Percentiles rank a stretch among this genome's conserved stretches.
Conservation (phyloP, 2,888 invertebrate species). For the Erebia ligea region DNA sequence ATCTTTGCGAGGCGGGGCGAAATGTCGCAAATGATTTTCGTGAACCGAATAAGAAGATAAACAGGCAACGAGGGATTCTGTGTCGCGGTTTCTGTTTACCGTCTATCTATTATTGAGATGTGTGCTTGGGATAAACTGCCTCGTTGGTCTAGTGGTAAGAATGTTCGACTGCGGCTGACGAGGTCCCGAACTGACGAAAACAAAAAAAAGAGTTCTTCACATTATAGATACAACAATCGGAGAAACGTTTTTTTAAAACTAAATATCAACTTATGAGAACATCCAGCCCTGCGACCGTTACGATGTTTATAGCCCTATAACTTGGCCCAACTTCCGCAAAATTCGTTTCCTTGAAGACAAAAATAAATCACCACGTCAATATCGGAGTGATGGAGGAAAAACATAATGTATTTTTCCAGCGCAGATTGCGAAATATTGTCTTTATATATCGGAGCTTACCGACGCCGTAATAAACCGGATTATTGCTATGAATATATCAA, state of each 20-base stretch:
- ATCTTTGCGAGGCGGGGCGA: constrained; percentile 27
- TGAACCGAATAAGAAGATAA: constrained; percentile 22
- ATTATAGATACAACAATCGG: too few relatives aligned
- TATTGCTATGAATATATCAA: constrained; percentile 16
- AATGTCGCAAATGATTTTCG: constrained; percentile 33
- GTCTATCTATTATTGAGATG: not conserved
- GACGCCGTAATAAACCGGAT: constrained; percentile 6
- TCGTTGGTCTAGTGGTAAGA: too few relatives aligned
- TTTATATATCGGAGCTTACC: constrained; percentile 16
- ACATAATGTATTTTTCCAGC: constrained; percentile 25
- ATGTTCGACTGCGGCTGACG: too few relatives aligned
- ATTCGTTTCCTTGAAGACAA: constrained; percentile 59
- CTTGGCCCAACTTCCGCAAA: constrained; percentile 53
- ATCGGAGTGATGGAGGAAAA: constrained; percentile 25
- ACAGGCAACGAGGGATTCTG: not conserved
- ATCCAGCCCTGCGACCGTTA: constrained; percentile 39
- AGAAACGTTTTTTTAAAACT: too few relatives aligned
- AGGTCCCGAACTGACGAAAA: too few relatives aligned
- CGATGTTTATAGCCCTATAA: constrained; percentile 12
- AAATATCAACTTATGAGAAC: constrained; percentile 4
- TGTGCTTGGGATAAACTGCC: not conserved
- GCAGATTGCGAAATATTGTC: constrained; percentile 22
- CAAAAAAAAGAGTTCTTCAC: too few relatives aligned
- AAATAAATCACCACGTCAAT: constrained; percentile 61
- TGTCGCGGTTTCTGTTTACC: not conserved